Evolutionary conservation across 2,797 vertebrate species (phyloP).

Genomic region (Serranus cabrilla): DNA sequence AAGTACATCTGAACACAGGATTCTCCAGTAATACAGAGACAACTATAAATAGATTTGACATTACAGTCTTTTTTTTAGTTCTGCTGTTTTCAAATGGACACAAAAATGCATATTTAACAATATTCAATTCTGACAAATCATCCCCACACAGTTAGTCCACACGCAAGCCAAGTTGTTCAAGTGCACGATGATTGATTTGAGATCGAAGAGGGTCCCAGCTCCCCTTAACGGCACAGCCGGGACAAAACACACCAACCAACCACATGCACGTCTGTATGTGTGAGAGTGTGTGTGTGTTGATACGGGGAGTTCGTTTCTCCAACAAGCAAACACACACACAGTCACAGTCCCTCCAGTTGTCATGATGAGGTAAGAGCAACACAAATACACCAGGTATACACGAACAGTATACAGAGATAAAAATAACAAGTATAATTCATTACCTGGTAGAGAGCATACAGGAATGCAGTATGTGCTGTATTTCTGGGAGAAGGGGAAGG

Average conservation of each 20-base stretch:
- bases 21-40: constrained; percentile 90
- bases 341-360: constrained; percentile 82
- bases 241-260: constrained; percentile 68
- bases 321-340: constrained; percentile 15
- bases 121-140: constrained; percentile 79
- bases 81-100: constrained; percentile 82
- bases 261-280: constrained; percentile 56
- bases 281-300: constrained; percentile 5
- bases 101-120: constrained; percentile 87
- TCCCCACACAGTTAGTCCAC: constrained; percentile 83
- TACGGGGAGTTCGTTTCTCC: constrained; percentile 47
- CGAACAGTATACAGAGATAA: constrained; percentile 68
- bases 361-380: constrained; percentile 83
- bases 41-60: constrained; percentile 91
- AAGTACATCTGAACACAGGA: constrained; percentile 93
- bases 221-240: constrained; percentile 65
- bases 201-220: constrained; percentile 70
- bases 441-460: constrained; percentile 66
- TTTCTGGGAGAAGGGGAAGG: constrained; percentile 18
- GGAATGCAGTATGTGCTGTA: constrained; percentile 63
- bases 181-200: constrained; percentile 83
- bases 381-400: constrained; percentile 73
- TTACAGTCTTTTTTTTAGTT: constrained; percentile 84
- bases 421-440: constrained; percentile 59
- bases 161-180: constrained; percentile 85